Conservation (phyloP, 1,140 invertebrate species). For the Ceratina calcarata region DNA sequence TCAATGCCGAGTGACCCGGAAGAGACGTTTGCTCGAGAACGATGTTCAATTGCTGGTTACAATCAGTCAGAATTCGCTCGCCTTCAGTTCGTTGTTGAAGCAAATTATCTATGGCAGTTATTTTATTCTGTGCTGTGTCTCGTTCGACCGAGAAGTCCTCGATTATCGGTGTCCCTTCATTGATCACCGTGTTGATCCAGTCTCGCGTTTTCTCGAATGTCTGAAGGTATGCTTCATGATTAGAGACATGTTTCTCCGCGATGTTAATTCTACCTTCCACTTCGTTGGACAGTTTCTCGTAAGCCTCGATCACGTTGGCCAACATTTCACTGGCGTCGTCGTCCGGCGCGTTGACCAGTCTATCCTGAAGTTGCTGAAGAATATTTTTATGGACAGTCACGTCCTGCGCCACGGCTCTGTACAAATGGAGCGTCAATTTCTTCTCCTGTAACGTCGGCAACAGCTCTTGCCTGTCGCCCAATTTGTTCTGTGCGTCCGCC, state of each 20-base stretch:
- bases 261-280: conserved; percentile 85
- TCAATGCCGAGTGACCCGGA: conserved; percentile 87
- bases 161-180: conserved; percentile 84
- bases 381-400: conserved; percentile 90
- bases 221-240: conserved; percentile 91
- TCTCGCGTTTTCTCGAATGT: conserved; percentile 88
- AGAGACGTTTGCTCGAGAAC: conserved; percentile 90
- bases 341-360: conserved; percentile 87
- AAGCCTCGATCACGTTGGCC: conserved; percentile 85
- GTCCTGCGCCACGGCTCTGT: conserved; percentile 89
- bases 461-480: conserved; percentile 85
- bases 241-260: conserved; percentile 87
- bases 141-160: conserved; percentile 87
- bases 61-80: conserved; percentile 85
- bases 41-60: conserved; percentile 86
- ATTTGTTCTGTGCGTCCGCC: conserved; percentile 86
- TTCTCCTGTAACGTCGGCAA: conserved; percentile 91
- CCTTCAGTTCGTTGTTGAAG: conserved; percentile 87
- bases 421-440: conserved; percentile 89
- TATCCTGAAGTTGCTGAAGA: conserved; percentile 88
- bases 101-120: conserved; percentile 88
- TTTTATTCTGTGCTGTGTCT: conserved; percentile 87
- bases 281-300: conserved; percentile 85
- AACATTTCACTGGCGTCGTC: conserved; percentile 87
- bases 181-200: conserved; percentile 87